Evolutionary conservation across 2,797 vertebrate species (phyloP).

Genomic region (Enteromius trimaculatus): DNA sequence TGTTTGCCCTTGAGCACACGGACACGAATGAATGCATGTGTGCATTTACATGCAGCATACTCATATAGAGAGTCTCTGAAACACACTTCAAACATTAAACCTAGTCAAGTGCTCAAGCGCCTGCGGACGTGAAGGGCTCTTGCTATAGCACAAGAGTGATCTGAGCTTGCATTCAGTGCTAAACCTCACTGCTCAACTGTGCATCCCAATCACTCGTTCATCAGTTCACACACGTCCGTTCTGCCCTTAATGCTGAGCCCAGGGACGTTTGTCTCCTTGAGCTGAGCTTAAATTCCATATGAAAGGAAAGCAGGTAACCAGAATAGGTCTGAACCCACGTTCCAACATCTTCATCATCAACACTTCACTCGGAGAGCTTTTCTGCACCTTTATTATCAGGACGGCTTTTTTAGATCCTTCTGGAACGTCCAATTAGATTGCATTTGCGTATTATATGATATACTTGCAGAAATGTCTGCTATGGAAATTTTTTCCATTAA

Average conservation of each 20-base stretch:
- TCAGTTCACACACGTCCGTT: conserved; percentile 26
- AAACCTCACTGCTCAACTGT: not conserved
- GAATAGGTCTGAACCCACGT: not conserved
- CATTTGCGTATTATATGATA: not conserved
- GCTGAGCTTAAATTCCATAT: not conserved
- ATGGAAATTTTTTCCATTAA: not conserved
- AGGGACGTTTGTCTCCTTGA: not conserved
- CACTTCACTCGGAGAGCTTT: not conserved
- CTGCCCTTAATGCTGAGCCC: conserved; percentile 6
- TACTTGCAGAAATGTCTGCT: not conserved
- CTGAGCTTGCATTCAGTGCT: conserved; percentile 18
- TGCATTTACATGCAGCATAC: conserved; percentile 13
- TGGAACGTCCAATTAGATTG: not conserved
- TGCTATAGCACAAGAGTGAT: conserved; percentile 25
- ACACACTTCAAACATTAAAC: conserved; percentile 48
- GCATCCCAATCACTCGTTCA: conserved; percentile 26
- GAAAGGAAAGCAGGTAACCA: not conserved
- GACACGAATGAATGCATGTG: not conserved
- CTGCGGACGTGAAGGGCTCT: conserved; percentile 25
- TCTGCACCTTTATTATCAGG: not conserved
- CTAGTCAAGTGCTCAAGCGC: conserved; percentile 1
- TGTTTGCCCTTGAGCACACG: not conserved
- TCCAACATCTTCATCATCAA: not conserved
- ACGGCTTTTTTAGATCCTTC: not conserved
- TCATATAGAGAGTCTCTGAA: conserved; percentile 22